These are phyloP conservation scores for Deilephila elpenor DNA, from an alignment of 2,888 invertebrate genomes.

Conservation along the genomic window DNA sequence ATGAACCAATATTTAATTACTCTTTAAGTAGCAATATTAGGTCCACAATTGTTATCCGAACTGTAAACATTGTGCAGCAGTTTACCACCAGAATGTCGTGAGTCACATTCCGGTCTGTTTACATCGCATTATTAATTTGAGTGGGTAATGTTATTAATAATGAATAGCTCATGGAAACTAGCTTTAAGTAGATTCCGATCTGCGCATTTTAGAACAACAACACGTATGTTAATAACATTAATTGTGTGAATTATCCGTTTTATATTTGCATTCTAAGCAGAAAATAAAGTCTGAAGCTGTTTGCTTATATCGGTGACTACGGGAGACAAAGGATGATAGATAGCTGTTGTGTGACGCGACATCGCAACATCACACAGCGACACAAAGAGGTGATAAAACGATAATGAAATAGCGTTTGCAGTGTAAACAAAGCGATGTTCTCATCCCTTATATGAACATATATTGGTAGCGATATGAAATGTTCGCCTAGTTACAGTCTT, in stretches of 20 bases:
- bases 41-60: neutral
- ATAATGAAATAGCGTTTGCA: slow-evolving; percentile 43
- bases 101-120: slow-evolving; percentile 6
- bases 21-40: neutral
- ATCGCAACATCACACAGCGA: slow-evolving; percentile 38
- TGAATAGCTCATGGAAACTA: neutral
- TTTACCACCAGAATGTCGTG: neutral
- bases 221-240: slow-evolving; percentile 1
- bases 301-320: neutral
- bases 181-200: slow-evolving; percentile 2
- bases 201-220: neutral
- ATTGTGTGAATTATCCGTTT: neutral
- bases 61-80: neutral
- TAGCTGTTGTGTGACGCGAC: slow-evolving; percentile 6
- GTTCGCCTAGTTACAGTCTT: slow-evolving; percentile 12
- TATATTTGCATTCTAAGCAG: neutral
- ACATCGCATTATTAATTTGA: slow-evolving; percentile 7
- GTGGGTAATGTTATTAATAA: neutral
- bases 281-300: neutral
- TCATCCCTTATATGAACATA: slow-evolving; percentile 40
- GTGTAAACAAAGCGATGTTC: slow-evolving; percentile 45
- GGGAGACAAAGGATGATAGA: slow-evolving; percentile 23
- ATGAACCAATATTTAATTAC: neutral
- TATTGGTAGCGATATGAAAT: slow-evolving; percentile 31
- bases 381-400: slow-evolving; percentile 50